Evolutionary conservation across 2,113 vertebrate species (phyloP), one percentile per base, ranked within the genome.

Genomic region (Aegypius monachus): DNA sequence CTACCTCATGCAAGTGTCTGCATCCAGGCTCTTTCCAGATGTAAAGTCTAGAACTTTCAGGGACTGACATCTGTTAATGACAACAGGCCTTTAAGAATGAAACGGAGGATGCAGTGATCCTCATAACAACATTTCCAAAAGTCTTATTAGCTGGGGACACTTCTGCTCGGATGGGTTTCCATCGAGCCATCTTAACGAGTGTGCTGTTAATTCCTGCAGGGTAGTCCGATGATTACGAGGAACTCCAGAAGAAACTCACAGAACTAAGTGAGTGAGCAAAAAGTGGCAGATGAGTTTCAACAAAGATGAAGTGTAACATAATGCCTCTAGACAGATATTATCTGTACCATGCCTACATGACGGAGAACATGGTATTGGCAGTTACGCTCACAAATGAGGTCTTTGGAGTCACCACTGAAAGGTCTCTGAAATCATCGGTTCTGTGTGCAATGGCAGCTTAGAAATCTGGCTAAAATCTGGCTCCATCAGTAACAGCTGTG

Each of bases 311-410:
- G 22, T 65, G 8, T 38, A 70, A 72, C 13, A 38, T 38, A 42
- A 63, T 62, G 19, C 18, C 36, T 48, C 31, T 53, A n/a, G 19
- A 55, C 8, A 85, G 19, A 32, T 75, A 80, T 43, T 10, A 31
- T 34, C 23, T 84, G 25, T 86, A 45, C 10, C 6, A 20, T 52
- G 19, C 5, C 56, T 80, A 50, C 34, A 6, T 43, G 56, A 67
- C 7, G 19, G 11, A 50, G 19, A 93, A 31, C 12, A 43, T 26
- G 3, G 11, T 4, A 7, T 50, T 79, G n/a, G 29, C 42, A 59
- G 32, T 55, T 59, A 5, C 0, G 0, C 7, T 53, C 10, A 45
- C 5, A 10, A 86, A 22, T 62, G 58, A 74, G 17, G 36, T 73
- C 34, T 26, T 70, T 20, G n/a, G 17, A 87, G 17, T 81, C 22